A percentile compares a stretch with the other conserved stretches of the same genome.
Evolutionary conservation across 2,113 vertebrate species (phyloP).

Genomic region (Cephalopholis sonnerati): DNA sequence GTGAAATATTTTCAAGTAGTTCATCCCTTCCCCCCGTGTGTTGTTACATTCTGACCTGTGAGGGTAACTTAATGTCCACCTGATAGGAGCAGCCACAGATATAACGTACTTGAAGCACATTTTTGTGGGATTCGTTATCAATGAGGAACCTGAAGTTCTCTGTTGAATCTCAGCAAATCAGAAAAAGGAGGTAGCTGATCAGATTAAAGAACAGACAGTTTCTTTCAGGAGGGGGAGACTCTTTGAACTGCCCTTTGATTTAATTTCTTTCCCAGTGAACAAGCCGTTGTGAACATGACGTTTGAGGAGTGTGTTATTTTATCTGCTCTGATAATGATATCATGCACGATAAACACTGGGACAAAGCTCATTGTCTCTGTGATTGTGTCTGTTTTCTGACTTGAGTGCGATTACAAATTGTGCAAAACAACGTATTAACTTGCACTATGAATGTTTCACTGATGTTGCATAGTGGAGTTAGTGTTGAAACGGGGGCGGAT

Average conservation of each 20-base stretch:
- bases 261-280: conserved; percentile 5
- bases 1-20: conserved; percentile 4
- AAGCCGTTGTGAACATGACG: background rate
- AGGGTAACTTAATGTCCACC: too few relatives aligned
- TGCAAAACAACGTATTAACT: conserved; percentile 20
- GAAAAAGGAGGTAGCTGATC: background rate
- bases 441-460: conserved; percentile 4
- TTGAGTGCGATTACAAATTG: background rate
- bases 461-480: background rate
- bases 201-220: conserved; percentile 22
- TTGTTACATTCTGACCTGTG: background rate
- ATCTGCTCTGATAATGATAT: conserved; percentile 39
- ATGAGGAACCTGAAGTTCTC: background rate
- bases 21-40: conserved; percentile 4
- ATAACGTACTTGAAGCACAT: background rate
- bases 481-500: conserved; percentile 17
- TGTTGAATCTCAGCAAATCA: background rate
- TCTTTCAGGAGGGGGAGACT: background rate
- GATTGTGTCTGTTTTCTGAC: background rate
- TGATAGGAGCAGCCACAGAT: background rate
- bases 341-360: background rate
- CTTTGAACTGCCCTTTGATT: background rate
- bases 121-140: background rate
- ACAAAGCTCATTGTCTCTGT: conserved; percentile 17
- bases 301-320: conserved; percentile 7